A percentile compares a stretch with the other conserved stretches of the same genome.
Conservation (phyloP, 2,113 vertebrate genomes). For the Scolopax mira region DNA sequence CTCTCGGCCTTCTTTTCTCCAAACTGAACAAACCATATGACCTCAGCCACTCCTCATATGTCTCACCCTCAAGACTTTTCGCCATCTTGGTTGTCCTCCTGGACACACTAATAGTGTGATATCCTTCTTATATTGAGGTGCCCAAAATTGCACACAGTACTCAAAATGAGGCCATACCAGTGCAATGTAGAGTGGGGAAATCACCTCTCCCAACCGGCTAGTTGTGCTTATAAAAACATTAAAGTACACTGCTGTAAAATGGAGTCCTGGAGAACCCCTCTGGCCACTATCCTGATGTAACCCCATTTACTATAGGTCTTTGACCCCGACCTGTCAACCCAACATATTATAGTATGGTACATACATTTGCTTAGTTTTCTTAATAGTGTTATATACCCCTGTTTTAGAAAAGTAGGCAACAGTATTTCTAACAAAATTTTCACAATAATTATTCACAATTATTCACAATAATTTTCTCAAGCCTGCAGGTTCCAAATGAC, state of each 20-base stretch:
- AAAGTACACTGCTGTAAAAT: background rate
- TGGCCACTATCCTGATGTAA: background rate
- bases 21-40: background rate
- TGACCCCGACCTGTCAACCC: background rate
- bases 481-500: background rate
- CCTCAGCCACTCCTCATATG: background rate
- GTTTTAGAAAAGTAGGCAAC: background rate
- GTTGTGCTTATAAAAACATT: background rate
- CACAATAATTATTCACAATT: background rate
- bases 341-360: background rate
- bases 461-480: background rate
- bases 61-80: background rate
- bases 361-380: background rate
- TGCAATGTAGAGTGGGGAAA: no score
- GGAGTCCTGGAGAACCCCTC: background rate
- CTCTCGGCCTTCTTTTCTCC: background rate
- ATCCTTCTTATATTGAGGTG: background rate
- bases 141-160: background rate
- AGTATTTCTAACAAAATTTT: background rate
- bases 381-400: background rate
- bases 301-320: background rate
- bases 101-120: background rate
- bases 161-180: fast-evolving
- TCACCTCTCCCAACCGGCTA: fast-evolving
- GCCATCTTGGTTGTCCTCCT: background rate